These are phyloP conservation scores for Pogonus chalceus DNA, from an alignment of 1,140 invertebrate species.

Conservation along the genomic window DNA sequence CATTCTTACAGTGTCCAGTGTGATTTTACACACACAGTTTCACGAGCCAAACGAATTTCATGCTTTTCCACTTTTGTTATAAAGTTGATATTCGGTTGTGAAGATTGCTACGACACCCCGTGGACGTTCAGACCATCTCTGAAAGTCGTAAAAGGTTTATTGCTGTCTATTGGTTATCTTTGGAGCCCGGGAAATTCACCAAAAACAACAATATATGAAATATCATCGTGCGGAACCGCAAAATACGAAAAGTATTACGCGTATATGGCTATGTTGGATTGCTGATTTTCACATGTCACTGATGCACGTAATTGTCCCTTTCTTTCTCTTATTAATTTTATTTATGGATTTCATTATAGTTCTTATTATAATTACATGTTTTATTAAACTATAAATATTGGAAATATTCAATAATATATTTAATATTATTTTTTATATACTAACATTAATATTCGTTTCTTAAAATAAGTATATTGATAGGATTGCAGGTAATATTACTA, in stretches of 20 bases:
- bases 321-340: background rate
- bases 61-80: background rate
- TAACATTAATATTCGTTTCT: too few relatives aligned
- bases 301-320: background rate
- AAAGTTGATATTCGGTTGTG: background rate
- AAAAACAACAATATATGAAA: conserved; percentile 6
- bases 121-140: background rate
- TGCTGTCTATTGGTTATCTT: conserved; percentile 6
- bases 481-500: too few relatives aligned
- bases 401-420: background rate
- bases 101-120: background rate
- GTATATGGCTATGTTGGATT: too few relatives aligned
- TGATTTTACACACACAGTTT: background rate
- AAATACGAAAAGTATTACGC: too few relatives aligned
- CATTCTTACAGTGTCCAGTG: background rate
- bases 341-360: background rate
- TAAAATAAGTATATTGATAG: too few relatives aligned
- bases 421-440: too few relatives aligned
- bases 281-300: background rate
- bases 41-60: background rate
- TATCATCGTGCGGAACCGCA: background rate
- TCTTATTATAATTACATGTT: background rate
- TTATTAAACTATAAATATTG: background rate
- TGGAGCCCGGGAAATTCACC: background rate
- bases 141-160: conserved; percentile 1